Conservation (phyloP, 2,888 invertebrate genomes). For the Ophion ventricosus region DNA sequence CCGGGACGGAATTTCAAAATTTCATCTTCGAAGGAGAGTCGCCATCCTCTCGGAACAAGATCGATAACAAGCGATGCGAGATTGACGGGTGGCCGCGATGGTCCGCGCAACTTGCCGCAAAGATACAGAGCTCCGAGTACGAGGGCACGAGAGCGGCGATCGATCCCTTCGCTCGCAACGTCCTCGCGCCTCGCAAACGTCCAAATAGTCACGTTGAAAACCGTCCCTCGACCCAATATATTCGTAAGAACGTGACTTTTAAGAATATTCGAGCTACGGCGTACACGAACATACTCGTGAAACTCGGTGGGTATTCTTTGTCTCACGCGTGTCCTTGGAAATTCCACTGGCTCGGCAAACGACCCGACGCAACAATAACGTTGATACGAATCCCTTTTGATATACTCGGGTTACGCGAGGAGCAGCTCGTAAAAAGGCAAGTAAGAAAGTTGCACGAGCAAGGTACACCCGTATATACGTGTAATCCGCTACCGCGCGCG, state of each 20-base stretch:
- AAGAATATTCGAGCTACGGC: no score
- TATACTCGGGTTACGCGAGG: slow-evolving; percentile 8
- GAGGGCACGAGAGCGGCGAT: slow-evolving; percentile 16
- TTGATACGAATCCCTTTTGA: neutral
- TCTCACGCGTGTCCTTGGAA: no score
- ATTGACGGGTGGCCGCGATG: slow-evolving; percentile 42
- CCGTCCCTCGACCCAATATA: no score
- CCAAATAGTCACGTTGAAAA: neutral
- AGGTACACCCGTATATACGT: slow-evolving; percentile 30
- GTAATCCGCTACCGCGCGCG: slow-evolving; percentile 58
- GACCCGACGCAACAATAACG: no score
- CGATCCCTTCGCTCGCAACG: neutral
- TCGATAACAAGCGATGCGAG: slow-evolving; percentile 58
- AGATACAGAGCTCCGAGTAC: slow-evolving; percentile 11
- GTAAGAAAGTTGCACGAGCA: slow-evolving; percentile 7
- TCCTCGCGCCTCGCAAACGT: slow-evolving; percentile 2
- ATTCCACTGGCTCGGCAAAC: no score
- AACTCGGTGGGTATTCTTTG: no score
- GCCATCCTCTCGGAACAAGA: slow-evolving; percentile 21
- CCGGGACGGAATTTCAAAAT: slow-evolving; percentile 61
- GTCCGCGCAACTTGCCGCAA: slow-evolving; percentile 21
- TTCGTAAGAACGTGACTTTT: no score
- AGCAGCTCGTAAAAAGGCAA: slow-evolving; percentile 8
- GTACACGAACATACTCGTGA: no score
- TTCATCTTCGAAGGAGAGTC: slow-evolving; percentile 43